Evolutionary conservation across 2,113 vertebrate species (phyloP).

Genomic region (Sturnus vulgaris): DNA sequence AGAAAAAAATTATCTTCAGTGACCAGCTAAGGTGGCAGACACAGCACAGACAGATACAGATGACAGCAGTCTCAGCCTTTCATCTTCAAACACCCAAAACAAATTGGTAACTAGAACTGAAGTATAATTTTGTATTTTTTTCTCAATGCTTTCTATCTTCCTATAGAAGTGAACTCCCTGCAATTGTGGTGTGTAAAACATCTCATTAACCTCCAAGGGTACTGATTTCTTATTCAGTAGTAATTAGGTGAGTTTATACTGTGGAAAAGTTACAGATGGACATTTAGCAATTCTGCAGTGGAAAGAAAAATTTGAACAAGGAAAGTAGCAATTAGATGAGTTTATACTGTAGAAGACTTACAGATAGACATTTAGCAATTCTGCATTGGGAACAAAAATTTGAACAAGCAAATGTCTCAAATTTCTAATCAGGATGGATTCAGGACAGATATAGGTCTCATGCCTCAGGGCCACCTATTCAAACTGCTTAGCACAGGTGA

Average conservation of each 20-base stretch:
- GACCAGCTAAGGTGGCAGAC: not conserved
- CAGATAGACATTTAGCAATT: not conserved
- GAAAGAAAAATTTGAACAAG: not conserved
- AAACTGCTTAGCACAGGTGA: not conserved
- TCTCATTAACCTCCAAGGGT: constrained; percentile 28
- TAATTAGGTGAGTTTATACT: constrained; percentile 37
- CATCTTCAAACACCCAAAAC: not conserved
- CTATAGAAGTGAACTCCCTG: not conserved
- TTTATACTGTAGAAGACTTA: constrained; percentile 6
- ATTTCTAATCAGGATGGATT: not conserved
- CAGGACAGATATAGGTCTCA: not conserved
- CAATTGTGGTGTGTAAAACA: constrained; percentile 28
- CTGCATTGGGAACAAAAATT: not conserved
- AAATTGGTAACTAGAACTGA: not conserved
- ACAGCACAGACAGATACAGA: not conserved
- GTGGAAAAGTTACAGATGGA: not conserved
- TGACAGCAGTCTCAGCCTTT: not conserved
- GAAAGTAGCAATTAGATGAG: constrained; percentile 43
- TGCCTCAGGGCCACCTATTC: not conserved
- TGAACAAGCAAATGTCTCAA: not conserved
- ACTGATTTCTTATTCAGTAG: constrained; percentile 38
- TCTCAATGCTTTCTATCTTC: not conserved
- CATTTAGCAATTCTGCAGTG: not conserved
- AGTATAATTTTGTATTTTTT: not conserved
- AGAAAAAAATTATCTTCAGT: not conserved